Evolutionary conservation across 1,140 invertebrate species (phyloP).

Genomic region (Chionoecetes opilio): DNA sequence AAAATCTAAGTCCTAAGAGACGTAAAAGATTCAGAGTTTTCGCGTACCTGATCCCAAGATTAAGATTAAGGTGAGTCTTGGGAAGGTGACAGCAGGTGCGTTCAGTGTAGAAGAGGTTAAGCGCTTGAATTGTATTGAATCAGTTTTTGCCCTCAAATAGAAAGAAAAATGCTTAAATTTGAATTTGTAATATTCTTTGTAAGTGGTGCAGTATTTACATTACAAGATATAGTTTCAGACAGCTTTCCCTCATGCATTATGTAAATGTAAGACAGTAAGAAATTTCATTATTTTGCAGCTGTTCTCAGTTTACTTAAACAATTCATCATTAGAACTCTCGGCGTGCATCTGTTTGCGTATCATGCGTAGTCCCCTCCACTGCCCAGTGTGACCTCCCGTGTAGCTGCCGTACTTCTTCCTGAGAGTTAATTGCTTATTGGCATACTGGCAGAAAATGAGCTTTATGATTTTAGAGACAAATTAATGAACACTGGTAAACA

Average conservation of each 20-base stretch:
- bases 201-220: too few relatives aligned
- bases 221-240: too few relatives aligned
- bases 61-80: constrained; percentile 73
- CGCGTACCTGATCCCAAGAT: constrained; percentile 75
- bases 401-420: constrained; percentile 68
- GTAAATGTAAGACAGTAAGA: too few relatives aligned
- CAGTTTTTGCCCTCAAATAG: background rate
- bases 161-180: too few relatives aligned
- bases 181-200: too few relatives aligned
- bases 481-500: too few relatives aligned
- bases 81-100: constrained; percentile 40
- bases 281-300: too few relatives aligned
- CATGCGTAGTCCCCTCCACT: constrained; percentile 61
- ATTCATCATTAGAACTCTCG: constrained; percentile 19
- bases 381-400: constrained; percentile 57
- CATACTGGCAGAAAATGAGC: constrained; percentile 71
- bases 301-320: constrained; percentile 33
- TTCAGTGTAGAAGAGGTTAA: constrained; percentile 12
- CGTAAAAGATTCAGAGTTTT: constrained; percentile 79
- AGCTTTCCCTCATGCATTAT: too few relatives aligned
- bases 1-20: constrained; percentile 77
- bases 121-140: constrained; percentile 46
- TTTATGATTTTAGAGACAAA: background rate
- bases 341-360: constrained; percentile 45
- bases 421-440: constrained; percentile 59